Evolutionary conservation across 2,888 invertebrate species (phyloP).

Genomic region (Dynastes hyllus): DNA sequence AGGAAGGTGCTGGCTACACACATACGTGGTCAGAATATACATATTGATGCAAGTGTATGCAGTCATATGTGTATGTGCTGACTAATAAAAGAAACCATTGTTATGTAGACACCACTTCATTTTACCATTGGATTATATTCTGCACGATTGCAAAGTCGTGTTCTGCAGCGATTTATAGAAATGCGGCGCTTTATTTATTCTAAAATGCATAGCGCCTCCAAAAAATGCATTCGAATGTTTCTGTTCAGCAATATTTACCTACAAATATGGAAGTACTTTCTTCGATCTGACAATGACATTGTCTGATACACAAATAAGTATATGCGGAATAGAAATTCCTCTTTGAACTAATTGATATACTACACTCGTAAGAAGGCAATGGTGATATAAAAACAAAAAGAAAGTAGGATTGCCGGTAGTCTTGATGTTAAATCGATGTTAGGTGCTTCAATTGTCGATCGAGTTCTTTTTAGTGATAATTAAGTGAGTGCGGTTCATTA

Average conservation of each 20-base stretch:
- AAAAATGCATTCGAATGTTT: background rate
- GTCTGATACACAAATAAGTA: conserved; percentile 41
- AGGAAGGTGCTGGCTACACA: conserved; percentile 15
- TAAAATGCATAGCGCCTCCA: background rate
- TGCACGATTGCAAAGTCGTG: too few relatives aligned
- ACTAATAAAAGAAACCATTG: background rate
- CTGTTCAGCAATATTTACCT: conserved; percentile 16
- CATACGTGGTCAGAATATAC: conserved; percentile 13
- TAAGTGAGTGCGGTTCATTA: conserved; percentile 24
- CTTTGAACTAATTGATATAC: conserved; percentile 51
- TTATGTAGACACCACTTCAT: too few relatives aligned
- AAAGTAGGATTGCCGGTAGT: conserved; percentile 52
- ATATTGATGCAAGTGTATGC: conserved; percentile 16
- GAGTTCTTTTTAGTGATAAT: conserved; percentile 11
- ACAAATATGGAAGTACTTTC: conserved; percentile 52
- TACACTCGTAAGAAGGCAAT: conserved; percentile 52
- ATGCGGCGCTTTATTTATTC: background rate
- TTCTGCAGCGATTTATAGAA: too few relatives aligned
- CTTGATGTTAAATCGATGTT: conserved; percentile 47
- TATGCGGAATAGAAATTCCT: conserved; percentile 45
- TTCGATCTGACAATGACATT: conserved; percentile 43
- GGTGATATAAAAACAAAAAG: conserved; percentile 54
- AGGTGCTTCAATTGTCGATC: conserved; percentile 32
- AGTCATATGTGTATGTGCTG: background rate
- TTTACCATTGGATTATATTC: too few relatives aligned